Evolutionary conservation across 2,113 vertebrate genomes (phyloP).

Genomic region (Ploceus nigricollis): DNA sequence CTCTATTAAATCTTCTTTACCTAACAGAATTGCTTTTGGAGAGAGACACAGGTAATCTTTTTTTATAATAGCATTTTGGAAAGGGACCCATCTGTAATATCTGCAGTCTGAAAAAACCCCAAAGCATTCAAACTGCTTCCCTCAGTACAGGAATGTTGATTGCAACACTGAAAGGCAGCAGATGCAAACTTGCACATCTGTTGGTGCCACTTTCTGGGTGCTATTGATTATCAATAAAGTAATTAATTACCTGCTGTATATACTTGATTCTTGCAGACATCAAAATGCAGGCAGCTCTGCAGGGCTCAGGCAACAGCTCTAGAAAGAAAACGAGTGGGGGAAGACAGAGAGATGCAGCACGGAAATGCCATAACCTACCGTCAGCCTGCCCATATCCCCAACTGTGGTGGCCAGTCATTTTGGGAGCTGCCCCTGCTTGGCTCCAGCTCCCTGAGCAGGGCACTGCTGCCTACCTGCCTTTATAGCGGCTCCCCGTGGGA

Average conservation of each 20-base stretch:
- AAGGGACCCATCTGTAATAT: not conserved
- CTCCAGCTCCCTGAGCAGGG: not conserved
- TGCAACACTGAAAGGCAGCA: not conserved
- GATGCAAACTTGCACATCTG: not conserved
- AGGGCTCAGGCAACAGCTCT: slow-evolving; percentile 3
- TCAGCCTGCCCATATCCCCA: slow-evolving; percentile 93
- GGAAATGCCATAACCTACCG: slow-evolving; percentile 78
- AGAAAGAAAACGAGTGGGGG: not conserved
- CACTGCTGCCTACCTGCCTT: slow-evolving; percentile 57
- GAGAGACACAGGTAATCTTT: not conserved
- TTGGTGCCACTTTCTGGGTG: not conserved
- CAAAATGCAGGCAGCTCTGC: slow-evolving; percentile 13
- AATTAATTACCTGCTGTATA: slow-evolving; percentile 4
- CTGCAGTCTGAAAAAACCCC: not conserved
- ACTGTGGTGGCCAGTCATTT: slow-evolving; percentile 82
- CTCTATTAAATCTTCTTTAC: not conserved
- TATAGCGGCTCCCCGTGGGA: slow-evolving; percentile 39
- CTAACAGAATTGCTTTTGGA: not conserved
- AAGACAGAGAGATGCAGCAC: not conserved
- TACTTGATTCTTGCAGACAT: not conserved
- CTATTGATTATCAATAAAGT: not conserved
- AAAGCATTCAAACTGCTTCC: not conserved
- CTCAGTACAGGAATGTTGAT: not conserved
- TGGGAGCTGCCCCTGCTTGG: slow-evolving; percentile 8
- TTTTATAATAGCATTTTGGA: slow-evolving; percentile 1